Base-by-base conservation (phyloP, 2,888 invertebrate species). In the Dysmachus trigonus region DNA sequence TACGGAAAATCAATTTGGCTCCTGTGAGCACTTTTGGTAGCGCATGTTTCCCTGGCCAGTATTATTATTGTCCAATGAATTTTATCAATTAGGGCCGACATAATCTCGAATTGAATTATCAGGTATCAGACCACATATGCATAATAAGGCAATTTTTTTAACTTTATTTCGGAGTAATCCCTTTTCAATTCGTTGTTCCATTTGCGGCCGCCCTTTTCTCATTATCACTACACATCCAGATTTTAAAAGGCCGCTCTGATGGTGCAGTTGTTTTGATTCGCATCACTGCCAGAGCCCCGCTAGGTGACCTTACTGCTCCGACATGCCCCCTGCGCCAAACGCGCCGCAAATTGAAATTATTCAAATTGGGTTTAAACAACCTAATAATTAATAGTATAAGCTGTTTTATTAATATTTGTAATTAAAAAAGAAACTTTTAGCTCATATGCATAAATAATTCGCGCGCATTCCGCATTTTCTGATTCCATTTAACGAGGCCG, bases 81-180 rank as follows among this genome's bases (percentile, higher is more conserved):
- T 83, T 83, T 83, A 83, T 83, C 83, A 83, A 83, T 83, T 83
- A 83, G 83, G 38, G 41, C 13, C 31, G 71, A 71, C 72, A 72
- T 83, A 83, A 83, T 83, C 71, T 83, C 72, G 41, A 83, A 83
- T 83, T 83, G 83, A 71, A 83, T 83, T 83, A 83, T 83, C 72
- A 72, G 72, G 30, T 72, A 83, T 83, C 72, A 72, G 41, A 22
- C 18, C 83, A 72, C 83, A 83, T 83, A 72, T 83, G 72, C 83
- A 83, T 83, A 83, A 83, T 83, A 83, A 72, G 83, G 83, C 72
- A 71, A 83, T 83, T 83, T 83, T 83, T 83, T 83, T 83, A 83
- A 83, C 72, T 83, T 83, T 83, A 83, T 72, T 83, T 83, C 71
- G 8, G 71, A 83, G 83, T 83, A 83, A 83, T 83, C 83, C 72